Evolutionary conservation across 2,797 vertebrate species (phyloP).

Genomic region (Pangasius mekongensis): DNA sequence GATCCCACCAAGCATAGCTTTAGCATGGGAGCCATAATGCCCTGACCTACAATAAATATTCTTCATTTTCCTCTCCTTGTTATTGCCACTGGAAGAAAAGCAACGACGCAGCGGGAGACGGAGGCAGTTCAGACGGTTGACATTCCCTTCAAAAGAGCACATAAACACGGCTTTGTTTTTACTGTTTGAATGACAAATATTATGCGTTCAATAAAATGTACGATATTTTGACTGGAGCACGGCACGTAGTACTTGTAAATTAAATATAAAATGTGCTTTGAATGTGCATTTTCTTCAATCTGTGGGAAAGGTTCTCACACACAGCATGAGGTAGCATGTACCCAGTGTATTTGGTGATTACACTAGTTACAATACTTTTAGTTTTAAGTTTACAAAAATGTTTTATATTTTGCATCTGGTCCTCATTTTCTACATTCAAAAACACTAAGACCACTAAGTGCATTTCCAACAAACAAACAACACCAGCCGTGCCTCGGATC

Average conservation of each 20-base stretch:
- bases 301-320: background rate
- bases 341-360: background rate
- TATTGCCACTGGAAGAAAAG: constrained; percentile 57
- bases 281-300: background rate
- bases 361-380: background rate
- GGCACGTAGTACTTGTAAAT: background rate
- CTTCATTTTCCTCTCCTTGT: constrained; percentile 54
- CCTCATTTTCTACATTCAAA: background rate
- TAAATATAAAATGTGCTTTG: background rate
- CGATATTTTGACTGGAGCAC: constrained; percentile 6
- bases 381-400: background rate
- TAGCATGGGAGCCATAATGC: constrained; percentile 53
- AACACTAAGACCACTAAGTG: background rate
- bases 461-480: constrained; percentile 2
- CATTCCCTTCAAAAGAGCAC: constrained; percentile 55
- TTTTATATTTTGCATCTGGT: background rate
- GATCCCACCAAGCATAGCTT: constrained; percentile 45
- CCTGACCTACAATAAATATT: constrained; percentile 55
- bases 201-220: constrained; percentile 49
- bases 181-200: constrained; percentile 50
- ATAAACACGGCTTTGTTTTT: constrained; percentile 42
- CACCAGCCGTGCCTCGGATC: background rate
- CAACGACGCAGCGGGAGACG: constrained; percentile 45
- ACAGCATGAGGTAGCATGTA: background rate
- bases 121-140: constrained; percentile 38